Evolutionary conservation across 2,888 invertebrate species (phyloP).

Genomic region (Oscheius sp.): DNA sequence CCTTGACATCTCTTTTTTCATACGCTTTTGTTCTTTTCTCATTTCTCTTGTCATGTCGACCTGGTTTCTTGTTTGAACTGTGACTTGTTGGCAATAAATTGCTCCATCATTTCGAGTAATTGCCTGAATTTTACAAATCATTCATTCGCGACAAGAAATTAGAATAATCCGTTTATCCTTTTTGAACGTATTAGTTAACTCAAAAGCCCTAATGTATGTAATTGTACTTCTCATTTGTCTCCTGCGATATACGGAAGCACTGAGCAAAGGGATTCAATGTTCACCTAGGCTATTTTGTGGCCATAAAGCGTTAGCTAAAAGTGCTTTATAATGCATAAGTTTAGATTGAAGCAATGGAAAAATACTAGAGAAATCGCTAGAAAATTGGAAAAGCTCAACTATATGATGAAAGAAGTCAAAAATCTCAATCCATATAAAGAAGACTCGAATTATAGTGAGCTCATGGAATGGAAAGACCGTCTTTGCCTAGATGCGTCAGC

Average conservation of each 20-base stretch:
- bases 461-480: not conserved
- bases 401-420: not conserved
- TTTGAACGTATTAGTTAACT: not conserved
- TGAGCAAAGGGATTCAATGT: constrained; percentile 8
- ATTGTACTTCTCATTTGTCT: not conserved
- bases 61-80: constrained; percentile 53
- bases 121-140: not conserved
- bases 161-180: not conserved
- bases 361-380: not conserved
- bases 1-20: constrained; percentile 44
- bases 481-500: constrained; percentile 36
- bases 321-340: not conserved
- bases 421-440: not conserved
- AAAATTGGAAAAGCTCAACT: not conserved
- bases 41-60: constrained; percentile 47
- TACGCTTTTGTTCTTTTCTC: constrained; percentile 55
- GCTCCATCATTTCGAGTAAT: constrained; percentile 19
- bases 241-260: not conserved
- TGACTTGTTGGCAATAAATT: constrained; percentile 49
- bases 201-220: not conserved
- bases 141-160: not conserved
- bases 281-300: constrained; percentile 6
- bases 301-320: not conserved
- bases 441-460: not conserved
- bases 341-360: not conserved